A percentile compares a stretch with the other conserved stretches of the same genome.
phyloP scores from a whole-genome alignment of 1,140 invertebrate species.

The Pomphorhynchus laevis region DNA sequence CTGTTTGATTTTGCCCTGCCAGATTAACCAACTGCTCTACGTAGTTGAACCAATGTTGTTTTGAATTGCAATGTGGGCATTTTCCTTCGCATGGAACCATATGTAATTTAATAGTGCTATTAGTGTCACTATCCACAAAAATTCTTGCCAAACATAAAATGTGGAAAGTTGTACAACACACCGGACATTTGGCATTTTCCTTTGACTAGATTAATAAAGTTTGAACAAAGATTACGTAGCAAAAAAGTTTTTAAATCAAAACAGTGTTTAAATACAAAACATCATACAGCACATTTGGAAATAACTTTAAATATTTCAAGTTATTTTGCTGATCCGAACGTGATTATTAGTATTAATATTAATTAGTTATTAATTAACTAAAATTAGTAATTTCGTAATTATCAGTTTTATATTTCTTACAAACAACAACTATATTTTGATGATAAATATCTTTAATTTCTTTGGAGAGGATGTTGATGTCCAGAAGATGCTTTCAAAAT shows the following conservation, averaged over 20 bases:
- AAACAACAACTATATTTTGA: no score
- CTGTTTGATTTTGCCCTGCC: no score
- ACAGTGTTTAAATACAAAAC: no score
- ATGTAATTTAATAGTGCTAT: background rate
- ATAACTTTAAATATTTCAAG: background rate
- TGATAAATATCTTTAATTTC: no score
- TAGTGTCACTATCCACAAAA: background rate
- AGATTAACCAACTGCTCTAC: no score
- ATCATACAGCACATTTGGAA: no score
- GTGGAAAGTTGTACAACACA: constrained; percentile 4
- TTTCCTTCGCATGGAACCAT: constrained; percentile 5
- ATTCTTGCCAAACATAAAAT: constrained; percentile 3
- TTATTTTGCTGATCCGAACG: background rate
- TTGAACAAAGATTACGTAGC: background rate
- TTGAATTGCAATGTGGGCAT: constrained; percentile 5
- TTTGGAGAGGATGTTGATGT: no score
- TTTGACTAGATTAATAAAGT: constrained; percentile 5
- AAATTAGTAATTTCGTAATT: no score
- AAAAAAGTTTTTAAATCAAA: constrained; percentile 4
- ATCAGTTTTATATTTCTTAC: no score
- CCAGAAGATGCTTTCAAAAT: no score
- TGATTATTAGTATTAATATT: constrained; percentile 3
- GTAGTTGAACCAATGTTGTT: no score
- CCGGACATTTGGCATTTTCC: constrained; percentile 5
- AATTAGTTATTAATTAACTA: no score